Percentiles rank a stretch among this genome's conserved stretches.
Evolutionary conservation across 2,888 invertebrate genomes (phyloP).

Genomic region (Conops quadrifasciatus): DNA sequence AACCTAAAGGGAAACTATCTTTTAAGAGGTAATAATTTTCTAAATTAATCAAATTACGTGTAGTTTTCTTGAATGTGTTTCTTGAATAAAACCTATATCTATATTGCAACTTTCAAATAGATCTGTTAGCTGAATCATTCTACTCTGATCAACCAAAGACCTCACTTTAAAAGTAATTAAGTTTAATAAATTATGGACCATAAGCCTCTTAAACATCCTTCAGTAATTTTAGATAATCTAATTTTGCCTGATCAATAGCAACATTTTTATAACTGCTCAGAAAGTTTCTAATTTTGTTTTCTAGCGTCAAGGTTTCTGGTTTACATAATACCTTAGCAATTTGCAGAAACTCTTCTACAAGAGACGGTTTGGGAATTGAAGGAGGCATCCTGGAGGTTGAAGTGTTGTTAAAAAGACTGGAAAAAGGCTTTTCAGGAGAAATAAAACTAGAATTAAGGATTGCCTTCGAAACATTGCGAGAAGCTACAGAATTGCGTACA

Average conservation of each 20-base stretch:
- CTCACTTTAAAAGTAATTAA: slow-evolving; percentile 18
- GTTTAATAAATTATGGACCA: slow-evolving; percentile 12
- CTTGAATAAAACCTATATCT: slow-evolving; percentile 15
- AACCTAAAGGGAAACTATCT: neutral
- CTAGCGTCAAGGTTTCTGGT: neutral
- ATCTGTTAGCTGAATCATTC: neutral
- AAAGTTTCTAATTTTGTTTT: too few relatives aligned
- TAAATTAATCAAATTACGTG: neutral
- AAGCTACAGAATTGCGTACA: too few relatives aligned
- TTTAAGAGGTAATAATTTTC: slow-evolving; percentile 17
- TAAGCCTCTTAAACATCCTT: slow-evolving; percentile 3
- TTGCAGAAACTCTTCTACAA: slow-evolving; percentile 14
- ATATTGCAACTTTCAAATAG: neutral
- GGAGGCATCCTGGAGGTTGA: too few relatives aligned
- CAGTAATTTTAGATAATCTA: slow-evolving; percentile 8
- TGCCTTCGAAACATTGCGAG: too few relatives aligned
- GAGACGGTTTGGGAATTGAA: too few relatives aligned
- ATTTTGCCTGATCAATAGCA: slow-evolving; percentile 13
- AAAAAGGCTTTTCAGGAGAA: too few relatives aligned
- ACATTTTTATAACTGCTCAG: slow-evolving; percentile 9
- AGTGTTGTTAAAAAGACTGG: too few relatives aligned
- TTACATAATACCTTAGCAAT: slow-evolving; percentile 9
- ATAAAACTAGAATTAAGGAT: too few relatives aligned
- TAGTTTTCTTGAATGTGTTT: neutral
- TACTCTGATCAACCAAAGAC: neutral